These are phyloP conservation scores for Tarsius wallacei DNA, from an alignment of 2,797 vertebrate genomes.

Conservation along the genomic window DNA sequence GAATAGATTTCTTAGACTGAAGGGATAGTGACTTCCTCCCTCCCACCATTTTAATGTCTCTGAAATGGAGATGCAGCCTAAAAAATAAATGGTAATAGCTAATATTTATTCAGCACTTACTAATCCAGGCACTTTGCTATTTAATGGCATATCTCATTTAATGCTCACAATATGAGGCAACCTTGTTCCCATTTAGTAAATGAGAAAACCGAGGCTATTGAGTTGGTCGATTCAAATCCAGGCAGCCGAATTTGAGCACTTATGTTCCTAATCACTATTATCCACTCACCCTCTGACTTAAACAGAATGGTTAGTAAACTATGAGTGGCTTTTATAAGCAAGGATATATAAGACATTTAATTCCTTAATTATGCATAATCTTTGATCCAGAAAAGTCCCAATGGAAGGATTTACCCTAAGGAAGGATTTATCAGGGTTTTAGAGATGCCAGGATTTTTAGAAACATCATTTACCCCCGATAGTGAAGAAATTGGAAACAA, in stretches of 20 bases:
- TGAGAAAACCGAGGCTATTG: not conserved
- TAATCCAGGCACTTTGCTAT: not conserved
- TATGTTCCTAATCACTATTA: not conserved
- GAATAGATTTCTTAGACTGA: not conserved
- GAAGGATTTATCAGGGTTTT: not conserved
- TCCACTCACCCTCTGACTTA: not conserved
- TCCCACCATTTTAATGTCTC: not conserved
- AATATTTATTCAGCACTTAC: not conserved
- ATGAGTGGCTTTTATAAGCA: not conserved
- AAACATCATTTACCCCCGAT: not conserved
- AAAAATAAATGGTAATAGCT: not conserved
- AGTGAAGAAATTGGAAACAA: too few species aligned
- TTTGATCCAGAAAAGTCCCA: constrained; percentile 44
- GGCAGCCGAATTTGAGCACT: not conserved
- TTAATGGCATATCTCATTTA: not conserved
- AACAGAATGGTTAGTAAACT: not conserved
- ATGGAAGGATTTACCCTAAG: not conserved
- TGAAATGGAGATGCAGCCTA: not conserved
- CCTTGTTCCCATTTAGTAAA: not conserved
- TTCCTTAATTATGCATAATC: not conserved
- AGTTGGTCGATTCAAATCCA: not conserved
- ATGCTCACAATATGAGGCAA: not conserved
- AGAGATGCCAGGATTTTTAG: not conserved
- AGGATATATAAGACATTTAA: not conserved
- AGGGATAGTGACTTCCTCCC: not conserved